Evolutionary conservation across 2,797 vertebrate genomes (phyloP).

Genomic region (Caiman crocodilus): DNA sequence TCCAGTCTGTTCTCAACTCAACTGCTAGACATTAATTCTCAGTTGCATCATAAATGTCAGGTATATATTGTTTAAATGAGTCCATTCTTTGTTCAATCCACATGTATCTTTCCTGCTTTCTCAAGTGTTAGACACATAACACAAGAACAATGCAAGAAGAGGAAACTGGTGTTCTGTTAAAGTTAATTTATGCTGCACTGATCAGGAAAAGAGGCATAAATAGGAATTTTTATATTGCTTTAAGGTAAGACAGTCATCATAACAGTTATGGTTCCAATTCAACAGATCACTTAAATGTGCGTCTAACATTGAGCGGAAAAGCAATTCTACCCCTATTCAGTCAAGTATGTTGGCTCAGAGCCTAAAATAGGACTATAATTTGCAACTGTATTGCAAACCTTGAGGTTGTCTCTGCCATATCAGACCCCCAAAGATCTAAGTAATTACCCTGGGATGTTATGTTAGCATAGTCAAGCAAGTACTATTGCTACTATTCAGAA

Average conservation of each 20-base stretch:
- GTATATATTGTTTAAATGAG: rapidly evolving
- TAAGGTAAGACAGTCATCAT: background rate
- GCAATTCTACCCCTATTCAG: background rate
- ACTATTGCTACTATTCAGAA: background rate
- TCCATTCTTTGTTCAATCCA: background rate
- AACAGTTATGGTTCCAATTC: rapidly evolving
- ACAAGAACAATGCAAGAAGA: rapidly evolving
- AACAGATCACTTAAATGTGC: background rate
- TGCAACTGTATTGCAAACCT: background rate
- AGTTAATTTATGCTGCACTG: background rate
- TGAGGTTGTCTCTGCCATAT: background rate
- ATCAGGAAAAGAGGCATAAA: background rate
- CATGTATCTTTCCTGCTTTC: background rate
- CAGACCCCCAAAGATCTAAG: background rate
- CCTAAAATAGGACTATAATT: rapidly evolving
- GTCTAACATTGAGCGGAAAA: background rate
- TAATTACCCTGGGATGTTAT: background rate
- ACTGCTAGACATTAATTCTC: background rate
- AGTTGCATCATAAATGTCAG: background rate
- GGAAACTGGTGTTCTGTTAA: background rate
- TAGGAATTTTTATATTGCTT: background rate
- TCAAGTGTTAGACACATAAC: background rate
- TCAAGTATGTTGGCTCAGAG: background rate
- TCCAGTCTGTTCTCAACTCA: background rate
- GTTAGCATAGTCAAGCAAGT: background rate